phyloP scores from a whole-genome alignment of 2,888 invertebrate species.

The Epinotia brunnichana region DNA sequence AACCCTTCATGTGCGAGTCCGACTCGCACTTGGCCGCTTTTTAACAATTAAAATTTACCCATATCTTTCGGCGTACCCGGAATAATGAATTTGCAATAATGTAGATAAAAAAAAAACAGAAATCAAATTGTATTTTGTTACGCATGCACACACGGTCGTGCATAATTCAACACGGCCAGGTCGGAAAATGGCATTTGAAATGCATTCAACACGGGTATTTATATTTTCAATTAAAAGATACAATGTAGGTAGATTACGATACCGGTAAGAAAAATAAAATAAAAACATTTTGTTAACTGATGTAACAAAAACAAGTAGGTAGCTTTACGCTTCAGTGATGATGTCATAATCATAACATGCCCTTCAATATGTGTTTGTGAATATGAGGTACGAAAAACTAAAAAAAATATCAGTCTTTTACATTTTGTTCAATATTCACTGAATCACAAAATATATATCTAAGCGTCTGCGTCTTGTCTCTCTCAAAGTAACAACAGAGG shows the following conservation, averaged over 20 bases:
- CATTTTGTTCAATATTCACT: neutral
- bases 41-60: too few relatives aligned
- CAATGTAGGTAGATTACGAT: slow-evolving; percentile 5
- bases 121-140: slow-evolving; percentile 7
- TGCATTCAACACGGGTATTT: slow-evolving; percentile 18
- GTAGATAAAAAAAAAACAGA: neutral
- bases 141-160: slow-evolving; percentile 11
- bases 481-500: neutral
- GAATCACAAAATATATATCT: neutral
- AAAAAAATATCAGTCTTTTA: neutral
- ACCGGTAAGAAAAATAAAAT: neutral
- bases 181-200: slow-evolving; percentile 24
- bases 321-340: too few relatives aligned
- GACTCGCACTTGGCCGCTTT: too few relatives aligned
- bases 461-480: neutral
- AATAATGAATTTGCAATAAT: too few relatives aligned
- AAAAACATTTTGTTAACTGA: neutral
- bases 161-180: slow-evolving; percentile 29
- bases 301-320: neutral
- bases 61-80: too few relatives aligned
- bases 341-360: too few relatives aligned
- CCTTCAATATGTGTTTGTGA: too few relatives aligned
- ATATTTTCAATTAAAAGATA: slow-evolving; percentile 24
- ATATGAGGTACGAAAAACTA: too few relatives aligned
- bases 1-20: too few relatives aligned